Conservation (phyloP, 1,140 invertebrate genomes). For the Leptinotarsa lineolata region DNA sequence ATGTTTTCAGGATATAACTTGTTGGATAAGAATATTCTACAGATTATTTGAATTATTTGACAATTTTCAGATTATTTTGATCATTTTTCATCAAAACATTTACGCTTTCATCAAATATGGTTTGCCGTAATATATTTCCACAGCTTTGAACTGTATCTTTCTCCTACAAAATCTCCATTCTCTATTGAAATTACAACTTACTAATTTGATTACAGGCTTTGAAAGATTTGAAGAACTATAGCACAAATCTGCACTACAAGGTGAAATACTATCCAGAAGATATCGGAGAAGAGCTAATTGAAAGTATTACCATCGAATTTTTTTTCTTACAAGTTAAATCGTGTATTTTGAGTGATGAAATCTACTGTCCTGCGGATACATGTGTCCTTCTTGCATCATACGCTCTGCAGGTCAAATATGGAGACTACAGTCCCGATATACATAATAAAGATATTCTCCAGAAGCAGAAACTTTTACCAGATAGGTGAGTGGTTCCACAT, state of each 20-base stretch:
- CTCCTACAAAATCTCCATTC: no score
- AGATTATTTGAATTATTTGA: no score
- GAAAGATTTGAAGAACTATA: conserved; percentile 38
- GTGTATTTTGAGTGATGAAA: conserved; percentile 47
- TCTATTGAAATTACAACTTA: no score
- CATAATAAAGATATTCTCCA: conserved; percentile 43
- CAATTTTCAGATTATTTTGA: no score
- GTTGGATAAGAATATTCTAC: no score
- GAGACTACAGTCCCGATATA: conserved; percentile 48
- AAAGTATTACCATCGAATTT: conserved; percentile 49
- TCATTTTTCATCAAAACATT: neutral
- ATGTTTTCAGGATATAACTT: neutral
- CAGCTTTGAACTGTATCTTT: no score
- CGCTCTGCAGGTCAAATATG: conserved; percentile 50
- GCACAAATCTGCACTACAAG: conserved; percentile 45
- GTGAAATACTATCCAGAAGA: conserved; percentile 57
- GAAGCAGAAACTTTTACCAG: conserved; percentile 48
- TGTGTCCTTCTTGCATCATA: conserved; percentile 54
- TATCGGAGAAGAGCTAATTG: conserved; percentile 50
- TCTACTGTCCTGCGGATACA: conserved; percentile 54
- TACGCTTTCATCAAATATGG: no score
- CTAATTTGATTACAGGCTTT: conserved; percentile 35
- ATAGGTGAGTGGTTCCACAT: conserved; percentile 38
- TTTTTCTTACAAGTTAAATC: conserved; percentile 52
- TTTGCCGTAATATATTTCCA: no score